Conservation (phyloP, 2,888 invertebrate species). For the Linnaemya vulpina region DNA sequence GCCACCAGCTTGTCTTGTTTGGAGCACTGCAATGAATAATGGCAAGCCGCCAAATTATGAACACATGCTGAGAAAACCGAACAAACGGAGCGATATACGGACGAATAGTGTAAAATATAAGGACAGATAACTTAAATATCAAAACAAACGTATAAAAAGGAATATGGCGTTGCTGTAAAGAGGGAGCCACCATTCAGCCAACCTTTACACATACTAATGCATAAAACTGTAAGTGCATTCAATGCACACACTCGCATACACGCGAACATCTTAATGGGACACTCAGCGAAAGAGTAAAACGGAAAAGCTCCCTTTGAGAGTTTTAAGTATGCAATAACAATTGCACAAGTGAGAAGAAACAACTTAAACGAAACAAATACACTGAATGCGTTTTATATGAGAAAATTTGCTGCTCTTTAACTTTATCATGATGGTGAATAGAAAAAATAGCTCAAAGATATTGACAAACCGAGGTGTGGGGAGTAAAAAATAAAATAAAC, state of each 20-base stretch:
- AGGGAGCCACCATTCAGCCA: slow-evolving; percentile 29
- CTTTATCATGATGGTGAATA: neutral
- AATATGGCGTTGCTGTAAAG: slow-evolving; percentile 62
- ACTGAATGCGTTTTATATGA: neutral
- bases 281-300: slow-evolving; percentile 53
- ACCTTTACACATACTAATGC: slow-evolving; percentile 47
- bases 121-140: slow-evolving; percentile 55
- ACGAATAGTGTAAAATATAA: slow-evolving; percentile 42
- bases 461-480: too few relatives aligned
- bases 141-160: slow-evolving; percentile 46
- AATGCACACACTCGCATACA: slow-evolving; percentile 36
- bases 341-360: slow-evolving; percentile 48
- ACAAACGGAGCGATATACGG: slow-evolving; percentile 45
- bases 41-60: slow-evolving; percentile 81
- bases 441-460: neutral
- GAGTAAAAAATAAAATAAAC: too few relatives aligned
- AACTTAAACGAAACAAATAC: slow-evolving; percentile 23
- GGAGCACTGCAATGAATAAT: slow-evolving; percentile 73
- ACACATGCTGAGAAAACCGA: slow-evolving; percentile 75
- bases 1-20: slow-evolving; percentile 67
- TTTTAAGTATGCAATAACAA: slow-evolving; percentile 38
- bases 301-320: slow-evolving; percentile 54
- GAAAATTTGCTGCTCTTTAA: slow-evolving; percentile 31
- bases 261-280: neutral
- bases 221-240: slow-evolving; percentile 52